Evolutionary conservation across 2,113 vertebrate species (phyloP), one percentile per base, ranked within the genome.

Genomic region (Gasterosteus aculeatus): DNA sequence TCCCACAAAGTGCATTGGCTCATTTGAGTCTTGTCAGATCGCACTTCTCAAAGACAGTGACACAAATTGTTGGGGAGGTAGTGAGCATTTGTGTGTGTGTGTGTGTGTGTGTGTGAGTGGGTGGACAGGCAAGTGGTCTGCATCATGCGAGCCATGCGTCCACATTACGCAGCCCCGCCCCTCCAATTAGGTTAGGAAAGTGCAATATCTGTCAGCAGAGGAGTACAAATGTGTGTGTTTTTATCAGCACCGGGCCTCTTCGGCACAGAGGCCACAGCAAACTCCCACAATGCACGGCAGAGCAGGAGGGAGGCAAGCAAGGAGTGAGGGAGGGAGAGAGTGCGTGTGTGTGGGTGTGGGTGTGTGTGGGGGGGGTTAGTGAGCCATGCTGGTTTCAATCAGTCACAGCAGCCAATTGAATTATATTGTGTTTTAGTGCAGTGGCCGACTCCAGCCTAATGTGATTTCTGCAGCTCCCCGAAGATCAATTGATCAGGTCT

Each of bases 401-500:
- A 97, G 96, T 97, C 96, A 96, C 94, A 93, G 93, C 94, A 88
- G 94, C 92, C 96, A 97, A 99, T 98, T 95, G 95, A 96, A 99
- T 99, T 99, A 99, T 91, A 75, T 91, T 92, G 95, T 94, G 96
- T 96, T 97, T 98, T 97, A 97, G 97, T 97, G 96, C 96, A 96
- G 95, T 97, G 96, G 95, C 95, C 95, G 96, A 98, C 97, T 99
- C 96, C 96, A 98, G 96, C 96, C 97, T 99, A 98, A 99, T 98
- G 95, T 89, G 94, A 98, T 99, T 97, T 97, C 94, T 96, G 95
- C 91, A 94, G 95, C 95, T 97, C 96, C 96, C 97, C 87, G 94
- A 98, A 97, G 97, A 99, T 97, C 97, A 96, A 98, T 99, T 98
- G 96, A 99, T 98, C 95, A 96, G 96, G 97, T 97, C 96, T 97